Percentiles rank a stretch among this genome's conserved stretches.
Conservation (phyloP, 2,888 invertebrate genomes). For the Leptinotarsa peninsularis region DNA sequence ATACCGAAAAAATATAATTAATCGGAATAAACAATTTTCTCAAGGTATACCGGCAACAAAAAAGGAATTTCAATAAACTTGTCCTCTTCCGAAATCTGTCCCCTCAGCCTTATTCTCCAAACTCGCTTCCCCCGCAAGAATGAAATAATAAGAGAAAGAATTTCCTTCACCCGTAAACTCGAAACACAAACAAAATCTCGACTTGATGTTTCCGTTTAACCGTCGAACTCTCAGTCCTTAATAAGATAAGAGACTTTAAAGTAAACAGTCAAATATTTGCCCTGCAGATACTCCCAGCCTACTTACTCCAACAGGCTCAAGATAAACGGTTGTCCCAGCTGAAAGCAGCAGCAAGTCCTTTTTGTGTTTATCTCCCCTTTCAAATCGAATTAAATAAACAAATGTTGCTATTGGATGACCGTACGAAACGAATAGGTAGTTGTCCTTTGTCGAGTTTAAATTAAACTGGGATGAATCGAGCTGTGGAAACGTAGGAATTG, state of each 20-base stretch:
- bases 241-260: constrained; percentile 59
- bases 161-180: constrained; percentile 44
- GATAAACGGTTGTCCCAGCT: constrained; percentile 28
- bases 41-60: no score
- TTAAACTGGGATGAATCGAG: constrained; percentile 31
- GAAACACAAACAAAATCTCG: constrained; percentile 50
- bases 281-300: constrained; percentile 31
- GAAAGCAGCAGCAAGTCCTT: constrained; percentile 8
- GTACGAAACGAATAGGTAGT: constrained; percentile 29
- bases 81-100: background rate
- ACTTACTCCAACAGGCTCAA: constrained; percentile 29
- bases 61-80: no score
- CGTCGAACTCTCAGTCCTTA: constrained; percentile 47
- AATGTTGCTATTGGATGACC: constrained; percentile 35
- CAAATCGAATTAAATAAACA: constrained; percentile 47
- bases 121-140: background rate
- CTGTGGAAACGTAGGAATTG: constrained; percentile 10
- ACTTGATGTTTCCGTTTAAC: constrained; percentile 51
- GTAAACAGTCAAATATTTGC: constrained; percentile 52
- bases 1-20: no score
- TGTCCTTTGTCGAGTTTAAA: constrained; percentile 38
- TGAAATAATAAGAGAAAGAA: constrained; percentile 22
- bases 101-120: background rate
- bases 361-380: constrained; percentile 27
- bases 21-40: no score